phyloP scores from a whole-genome alignment of 92 coral and sea anemone genomes.

The Phymanthus crucifer region DNA sequence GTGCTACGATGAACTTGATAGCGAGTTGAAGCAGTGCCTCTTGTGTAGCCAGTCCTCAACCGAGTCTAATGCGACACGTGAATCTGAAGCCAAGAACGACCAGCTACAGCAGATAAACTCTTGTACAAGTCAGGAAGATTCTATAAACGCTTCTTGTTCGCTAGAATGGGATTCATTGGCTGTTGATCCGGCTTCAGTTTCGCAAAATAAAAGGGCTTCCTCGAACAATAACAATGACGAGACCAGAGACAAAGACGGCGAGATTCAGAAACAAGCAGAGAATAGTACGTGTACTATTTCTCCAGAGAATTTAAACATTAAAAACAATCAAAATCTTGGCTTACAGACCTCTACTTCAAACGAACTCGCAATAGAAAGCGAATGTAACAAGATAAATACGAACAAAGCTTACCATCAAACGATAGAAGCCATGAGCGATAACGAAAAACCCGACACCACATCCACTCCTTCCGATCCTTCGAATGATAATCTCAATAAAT shows the following conservation, averaged over 20 bases:
- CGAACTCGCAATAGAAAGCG: background rate
- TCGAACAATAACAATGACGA: background rate
- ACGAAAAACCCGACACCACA: conserved; percentile 16
- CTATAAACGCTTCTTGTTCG: background rate
- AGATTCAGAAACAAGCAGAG: background rate
- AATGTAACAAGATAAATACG: background rate
- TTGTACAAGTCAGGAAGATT: conserved; percentile 14
- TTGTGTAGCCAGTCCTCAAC: conserved; percentile 31
- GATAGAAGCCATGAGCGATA: background rate
- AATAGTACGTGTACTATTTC: background rate
- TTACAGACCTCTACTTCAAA: background rate
- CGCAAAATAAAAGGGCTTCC: background rate
- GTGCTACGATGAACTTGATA: conserved; percentile 13
- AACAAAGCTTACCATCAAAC: background rate
- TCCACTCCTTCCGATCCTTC: conserved; percentile 34
- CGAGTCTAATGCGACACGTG: conserved; percentile 17
- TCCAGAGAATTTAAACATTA: background rate
- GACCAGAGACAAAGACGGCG: no score
- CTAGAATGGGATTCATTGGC: conserved; percentile 46
- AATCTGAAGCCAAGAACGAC: background rate
- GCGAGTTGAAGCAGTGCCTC: conserved; percentile 22
- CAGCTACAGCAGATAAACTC: conserved; percentile 5
- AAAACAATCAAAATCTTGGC: background rate
- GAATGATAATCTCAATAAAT: background rate
- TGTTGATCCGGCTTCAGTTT: background rate